phyloP scores from a whole-genome alignment of 2,113 vertebrate genomes.

The Morphnarchus princeps region DNA sequence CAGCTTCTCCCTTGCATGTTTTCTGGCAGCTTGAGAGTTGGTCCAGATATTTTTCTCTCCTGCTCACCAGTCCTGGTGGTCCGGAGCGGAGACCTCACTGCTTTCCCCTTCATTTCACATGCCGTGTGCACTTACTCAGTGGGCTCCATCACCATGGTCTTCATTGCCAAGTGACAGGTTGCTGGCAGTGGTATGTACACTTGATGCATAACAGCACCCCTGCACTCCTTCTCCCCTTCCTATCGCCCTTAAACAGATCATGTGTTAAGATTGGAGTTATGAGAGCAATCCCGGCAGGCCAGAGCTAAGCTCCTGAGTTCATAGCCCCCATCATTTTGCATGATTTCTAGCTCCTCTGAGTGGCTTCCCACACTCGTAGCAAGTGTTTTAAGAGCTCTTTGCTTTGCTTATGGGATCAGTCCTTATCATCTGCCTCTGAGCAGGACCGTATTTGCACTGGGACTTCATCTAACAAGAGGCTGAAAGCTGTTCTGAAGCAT shows the following conservation, averaged over 20 bases:
- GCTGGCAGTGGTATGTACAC: constrained; percentile 19
- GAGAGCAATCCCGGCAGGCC: constrained; percentile 1
- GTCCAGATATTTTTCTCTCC: not conserved
- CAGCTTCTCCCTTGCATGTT: not conserved
- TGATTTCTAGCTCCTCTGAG: constrained; percentile 17
- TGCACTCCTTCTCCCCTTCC: not conserved
- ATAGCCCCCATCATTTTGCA: not conserved
- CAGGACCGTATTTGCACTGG: not conserved
- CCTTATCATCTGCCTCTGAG: not conserved
- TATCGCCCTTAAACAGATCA: not conserved
- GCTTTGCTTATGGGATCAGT: not conserved
- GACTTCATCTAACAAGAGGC: not conserved
- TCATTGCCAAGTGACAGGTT: constrained; percentile 13
- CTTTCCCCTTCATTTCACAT: not conserved
- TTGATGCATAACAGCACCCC: constrained; percentile 45
- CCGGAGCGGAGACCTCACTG: not conserved
- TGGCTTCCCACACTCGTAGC: not conserved
- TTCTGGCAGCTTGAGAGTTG: not conserved
- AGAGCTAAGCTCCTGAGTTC: not conserved
- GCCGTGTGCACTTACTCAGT: not conserved
- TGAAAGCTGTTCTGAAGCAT: not conserved
- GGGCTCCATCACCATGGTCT: not conserved
- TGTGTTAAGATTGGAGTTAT: constrained; percentile 17
- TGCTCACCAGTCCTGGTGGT: not conserved
- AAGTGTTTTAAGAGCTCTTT: constrained; percentile 6